phyloP scores from a whole-genome alignment of 2,797 vertebrate species.

The Semotilus atromaculatus region DNA sequence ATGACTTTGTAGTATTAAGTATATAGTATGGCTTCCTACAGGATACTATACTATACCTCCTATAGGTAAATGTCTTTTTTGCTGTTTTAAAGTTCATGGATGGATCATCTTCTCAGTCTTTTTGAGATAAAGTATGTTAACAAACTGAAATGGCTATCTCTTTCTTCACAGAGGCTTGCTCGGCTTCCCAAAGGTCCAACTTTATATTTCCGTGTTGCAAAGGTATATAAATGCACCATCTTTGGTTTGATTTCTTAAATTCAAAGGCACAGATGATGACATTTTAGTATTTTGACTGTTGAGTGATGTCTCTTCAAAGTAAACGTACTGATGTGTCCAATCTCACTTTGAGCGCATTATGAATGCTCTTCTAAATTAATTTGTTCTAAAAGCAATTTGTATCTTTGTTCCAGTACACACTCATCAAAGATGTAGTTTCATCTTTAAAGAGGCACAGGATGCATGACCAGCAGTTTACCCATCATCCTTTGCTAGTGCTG shows the following conservation, averaged over 20 bases:
- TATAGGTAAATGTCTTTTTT: not conserved
- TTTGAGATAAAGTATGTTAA: not conserved
- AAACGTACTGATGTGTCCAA: constrained; percentile 75
- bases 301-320: constrained; percentile 74
- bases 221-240: constrained; percentile 71
- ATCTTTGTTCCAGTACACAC: constrained; percentile 77
- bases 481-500: constrained; percentile 89
- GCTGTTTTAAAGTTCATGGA: not conserved
- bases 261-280: constrained; percentile 66
- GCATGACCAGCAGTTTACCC: constrained; percentile 92
- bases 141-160: not conserved
- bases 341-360: fast-evolving
- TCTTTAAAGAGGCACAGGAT: constrained; percentile 90
- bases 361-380: not conserved
- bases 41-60: too few species aligned
- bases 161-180: constrained; percentile 82
- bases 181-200: constrained; percentile 91
- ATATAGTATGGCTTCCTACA: not conserved
- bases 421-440: constrained; percentile 89
- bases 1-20: not conserved
- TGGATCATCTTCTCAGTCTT: not conserved
- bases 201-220: constrained; percentile 83
- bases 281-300: constrained; percentile 64
- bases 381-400: not conserved
- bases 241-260: not conserved